A percentile compares a stretch with the other conserved stretches of the same genome.
phyloP scores from a whole-genome alignment of 1,140 invertebrate species.

The Spodoptera litura region DNA sequence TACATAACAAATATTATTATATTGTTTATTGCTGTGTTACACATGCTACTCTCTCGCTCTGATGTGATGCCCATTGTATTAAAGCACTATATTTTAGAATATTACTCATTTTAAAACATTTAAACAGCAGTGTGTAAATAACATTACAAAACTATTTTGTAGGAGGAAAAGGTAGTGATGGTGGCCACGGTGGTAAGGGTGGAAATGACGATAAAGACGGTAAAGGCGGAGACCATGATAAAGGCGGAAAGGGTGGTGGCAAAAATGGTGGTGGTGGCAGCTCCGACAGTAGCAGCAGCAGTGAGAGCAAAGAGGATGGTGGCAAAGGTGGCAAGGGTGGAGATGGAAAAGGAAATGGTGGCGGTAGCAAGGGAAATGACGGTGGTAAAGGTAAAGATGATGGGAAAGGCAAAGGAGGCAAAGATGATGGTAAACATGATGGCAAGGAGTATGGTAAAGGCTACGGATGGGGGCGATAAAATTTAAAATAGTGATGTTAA shows the following conservation, averaged over 20 bases:
- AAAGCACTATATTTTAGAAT: no score
- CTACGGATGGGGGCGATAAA: neutral
- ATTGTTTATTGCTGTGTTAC: no score
- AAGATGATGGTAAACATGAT: neutral
- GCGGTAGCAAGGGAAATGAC: neutral
- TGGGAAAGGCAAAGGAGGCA: neutral
- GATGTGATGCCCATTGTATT: no score
- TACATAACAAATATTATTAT: no score
- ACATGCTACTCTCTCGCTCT: no score
- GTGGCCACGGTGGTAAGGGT: no score
- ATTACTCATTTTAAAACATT: no score
- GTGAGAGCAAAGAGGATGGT: slow-evolving; percentile 1
- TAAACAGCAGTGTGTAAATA: no score
- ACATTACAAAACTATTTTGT: no score
- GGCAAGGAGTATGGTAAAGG: neutral
- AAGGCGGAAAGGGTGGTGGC: slow-evolving; percentile 25
- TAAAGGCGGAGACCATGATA: slow-evolving; percentile 15
- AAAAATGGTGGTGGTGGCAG: neutral
- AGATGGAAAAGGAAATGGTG: neutral
- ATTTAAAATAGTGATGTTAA: no score
- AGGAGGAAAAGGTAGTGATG: no score
- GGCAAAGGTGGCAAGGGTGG: neutral
- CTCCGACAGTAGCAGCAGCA: slow-evolving; percentile 3
- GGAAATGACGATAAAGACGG: neutral
- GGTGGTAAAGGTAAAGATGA: slow-evolving; percentile 2